Evolutionary conservation across 1,140 invertebrate species (phyloP).

Genomic region (Drosophila setifemur): DNA sequence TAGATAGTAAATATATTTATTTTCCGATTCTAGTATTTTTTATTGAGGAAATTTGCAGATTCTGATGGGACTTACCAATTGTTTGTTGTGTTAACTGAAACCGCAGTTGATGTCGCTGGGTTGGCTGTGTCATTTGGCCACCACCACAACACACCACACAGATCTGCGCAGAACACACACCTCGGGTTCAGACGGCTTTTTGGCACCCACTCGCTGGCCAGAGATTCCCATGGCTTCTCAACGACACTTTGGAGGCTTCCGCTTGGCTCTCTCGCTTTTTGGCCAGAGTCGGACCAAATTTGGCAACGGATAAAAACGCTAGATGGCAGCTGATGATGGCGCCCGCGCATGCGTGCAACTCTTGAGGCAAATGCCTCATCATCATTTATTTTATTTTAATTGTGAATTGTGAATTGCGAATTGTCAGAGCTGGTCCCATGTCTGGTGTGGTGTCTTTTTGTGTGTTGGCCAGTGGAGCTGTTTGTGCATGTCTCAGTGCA

Average conservation of each 20-base stretch:
- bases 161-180: constrained; percentile 35
- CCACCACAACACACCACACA: constrained; percentile 2
- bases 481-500: constrained; percentile 71
- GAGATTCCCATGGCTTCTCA: constrained; percentile 69
- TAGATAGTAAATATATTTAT: too few species aligned
- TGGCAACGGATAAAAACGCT: constrained; percentile 54
- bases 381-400: constrained; percentile 77
- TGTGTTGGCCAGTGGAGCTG: constrained; percentile 21
- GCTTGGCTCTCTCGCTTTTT: constrained; percentile 33
- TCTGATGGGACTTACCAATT: too few species aligned
- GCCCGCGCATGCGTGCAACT: constrained; percentile 71
- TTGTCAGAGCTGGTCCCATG: background rate
- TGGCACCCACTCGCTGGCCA: constrained; percentile 66
- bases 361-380: constrained; percentile 50
- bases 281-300: constrained; percentile 77
- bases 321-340: constrained; percentile 75
- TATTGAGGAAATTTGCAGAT: too few species aligned
- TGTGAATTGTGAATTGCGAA: constrained; percentile 39
- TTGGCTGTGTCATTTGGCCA: constrained; percentile 34
- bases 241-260: constrained; percentile 66
- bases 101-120: background rate
- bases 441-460: constrained; percentile 8
- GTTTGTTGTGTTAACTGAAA: background rate
- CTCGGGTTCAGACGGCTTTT: constrained; percentile 41
- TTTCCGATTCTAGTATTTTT: too few species aligned